Percentiles rank a stretch among this genome's conserved stretches.
Conservation (phyloP, 2,113 vertebrate species). For the Chaetorhynchus papuensis region DNA sequence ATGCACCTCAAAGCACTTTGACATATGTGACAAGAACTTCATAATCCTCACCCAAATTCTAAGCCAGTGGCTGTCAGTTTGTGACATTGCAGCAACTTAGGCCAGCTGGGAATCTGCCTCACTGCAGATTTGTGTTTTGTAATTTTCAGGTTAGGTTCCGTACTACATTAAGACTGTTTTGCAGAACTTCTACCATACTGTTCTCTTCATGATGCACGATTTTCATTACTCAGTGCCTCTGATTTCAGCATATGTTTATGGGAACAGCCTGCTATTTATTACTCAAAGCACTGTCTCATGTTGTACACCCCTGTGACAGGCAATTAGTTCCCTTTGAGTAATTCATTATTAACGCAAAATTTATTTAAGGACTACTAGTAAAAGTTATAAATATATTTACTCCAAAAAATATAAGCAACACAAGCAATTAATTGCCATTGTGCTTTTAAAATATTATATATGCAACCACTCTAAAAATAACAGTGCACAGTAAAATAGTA, state of each 20-base stretch:
- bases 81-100: not conserved
- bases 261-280: not conserved
- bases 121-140: not conserved
- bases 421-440: not conserved
- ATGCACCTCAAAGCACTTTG: not conserved
- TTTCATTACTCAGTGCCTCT: not conserved
- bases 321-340: slow-evolving; percentile 22
- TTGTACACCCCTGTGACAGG: not conserved
- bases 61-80: not conserved
- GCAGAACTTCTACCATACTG: not conserved
- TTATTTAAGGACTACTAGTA: slow-evolving; percentile 4
- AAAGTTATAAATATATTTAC: not conserved
- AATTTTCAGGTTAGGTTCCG: not conserved
- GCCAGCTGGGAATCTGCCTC: not conserved
- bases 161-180: not conserved
- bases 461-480: not conserved
- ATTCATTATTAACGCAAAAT: slow-evolving; percentile 50
- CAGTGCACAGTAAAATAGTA: not conserved
- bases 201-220: not conserved
- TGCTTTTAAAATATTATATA: not conserved
- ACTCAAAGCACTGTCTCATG: not conserved
- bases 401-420: not conserved
- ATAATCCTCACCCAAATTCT: not conserved
- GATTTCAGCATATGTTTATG: slow-evolving; percentile 18
- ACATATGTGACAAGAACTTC: not conserved